Percentiles rank a stretch among this genome's conserved stretches.
Evolutionary conservation across 1,140 invertebrate species (phyloP).

Genomic region (Copidosoma floridanum): DNA sequence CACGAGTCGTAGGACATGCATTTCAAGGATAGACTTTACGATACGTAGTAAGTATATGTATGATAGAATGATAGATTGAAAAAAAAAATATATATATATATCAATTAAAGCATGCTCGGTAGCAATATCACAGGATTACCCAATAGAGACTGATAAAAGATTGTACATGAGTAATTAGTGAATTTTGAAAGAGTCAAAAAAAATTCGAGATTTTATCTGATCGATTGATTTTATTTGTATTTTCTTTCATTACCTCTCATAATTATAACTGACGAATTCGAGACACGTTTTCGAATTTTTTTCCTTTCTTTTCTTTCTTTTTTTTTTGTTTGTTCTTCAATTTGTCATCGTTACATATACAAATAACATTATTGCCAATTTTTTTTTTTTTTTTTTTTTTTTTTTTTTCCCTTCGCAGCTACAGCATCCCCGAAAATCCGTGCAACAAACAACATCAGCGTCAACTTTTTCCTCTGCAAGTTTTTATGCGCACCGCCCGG

Average conservation of each 20-base stretch:
- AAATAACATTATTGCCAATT: constrained; percentile 48
- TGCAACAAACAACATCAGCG: too few relatives aligned
- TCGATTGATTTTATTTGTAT: constrained; percentile 27
- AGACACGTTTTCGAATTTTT: constrained; percentile 30
- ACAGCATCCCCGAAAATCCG: too few relatives aligned
- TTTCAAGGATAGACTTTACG: constrained; percentile 10
- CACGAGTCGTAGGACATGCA: too few relatives aligned
- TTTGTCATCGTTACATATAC: constrained; percentile 32
- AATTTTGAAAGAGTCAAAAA: constrained; percentile 25
- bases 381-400: too few relatives aligned
- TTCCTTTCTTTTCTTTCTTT: too few relatives aligned
- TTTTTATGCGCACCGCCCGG: too few relatives aligned
- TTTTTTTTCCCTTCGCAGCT: too few relatives aligned
- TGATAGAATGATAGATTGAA: constrained; percentile 18
- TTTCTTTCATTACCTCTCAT: constrained; percentile 12
- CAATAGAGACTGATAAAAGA: constrained; percentile 14
- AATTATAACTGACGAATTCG: constrained; percentile 29
- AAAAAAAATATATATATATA: too few relatives aligned
- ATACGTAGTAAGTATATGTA: too few relatives aligned
- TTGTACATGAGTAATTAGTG: too few relatives aligned
- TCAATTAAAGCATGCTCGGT: constrained; percentile 22
- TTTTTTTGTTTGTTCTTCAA: too few relatives aligned
- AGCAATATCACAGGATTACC: constrained; percentile 14
- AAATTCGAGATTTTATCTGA: constrained; percentile 22
- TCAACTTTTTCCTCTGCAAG: too few relatives aligned